phyloP scores from a whole-genome alignment of 2,113 vertebrate species.

The Gobiocypris rarus region DNA sequence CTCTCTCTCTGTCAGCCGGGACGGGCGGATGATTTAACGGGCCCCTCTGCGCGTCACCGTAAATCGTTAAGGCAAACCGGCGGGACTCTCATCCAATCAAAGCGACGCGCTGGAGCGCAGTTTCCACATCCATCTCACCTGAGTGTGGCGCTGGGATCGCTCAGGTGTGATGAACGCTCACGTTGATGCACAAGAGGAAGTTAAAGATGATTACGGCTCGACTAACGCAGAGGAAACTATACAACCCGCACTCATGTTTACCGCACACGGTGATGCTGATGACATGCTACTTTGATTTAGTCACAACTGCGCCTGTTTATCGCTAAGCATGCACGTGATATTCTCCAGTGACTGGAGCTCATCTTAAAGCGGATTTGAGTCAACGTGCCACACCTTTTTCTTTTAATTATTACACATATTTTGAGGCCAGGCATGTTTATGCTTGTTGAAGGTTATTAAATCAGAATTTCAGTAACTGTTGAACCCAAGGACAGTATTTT shows the following conservation, averaged over 20 bases:
- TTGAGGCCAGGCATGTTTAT: neutral
- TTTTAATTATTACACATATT: too few relatives aligned
- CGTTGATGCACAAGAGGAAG: neutral
- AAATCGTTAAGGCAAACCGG: conserved; percentile 49
- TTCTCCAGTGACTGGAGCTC: neutral
- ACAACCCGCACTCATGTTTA: too few relatives aligned
- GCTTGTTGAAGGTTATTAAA: neutral
- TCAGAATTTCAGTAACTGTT: neutral
- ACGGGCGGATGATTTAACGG: conserved; percentile 37
- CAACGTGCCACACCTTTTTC: neutral
- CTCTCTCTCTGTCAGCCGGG: neutral
- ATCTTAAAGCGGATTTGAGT: neutral
- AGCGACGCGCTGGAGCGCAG: conserved; percentile 1
- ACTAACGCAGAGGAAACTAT: neutral
- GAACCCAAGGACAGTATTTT: neutral
- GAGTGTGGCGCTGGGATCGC: neutral
- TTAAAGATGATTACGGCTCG: neutral
- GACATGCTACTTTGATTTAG: neutral
- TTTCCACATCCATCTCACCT: conserved; percentile 43
- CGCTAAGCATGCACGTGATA: too few relatives aligned
- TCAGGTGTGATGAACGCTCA: conserved; percentile 28
- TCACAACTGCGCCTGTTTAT: too few relatives aligned
- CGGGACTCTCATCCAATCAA: conserved; percentile 43
- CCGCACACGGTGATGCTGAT: neutral
- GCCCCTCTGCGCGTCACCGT: conserved; percentile 1